These are phyloP conservation scores for Protomyctophum bolini DNA, from an alignment of 2,113 vertebrate genomes.

Conservation along the genomic window DNA sequence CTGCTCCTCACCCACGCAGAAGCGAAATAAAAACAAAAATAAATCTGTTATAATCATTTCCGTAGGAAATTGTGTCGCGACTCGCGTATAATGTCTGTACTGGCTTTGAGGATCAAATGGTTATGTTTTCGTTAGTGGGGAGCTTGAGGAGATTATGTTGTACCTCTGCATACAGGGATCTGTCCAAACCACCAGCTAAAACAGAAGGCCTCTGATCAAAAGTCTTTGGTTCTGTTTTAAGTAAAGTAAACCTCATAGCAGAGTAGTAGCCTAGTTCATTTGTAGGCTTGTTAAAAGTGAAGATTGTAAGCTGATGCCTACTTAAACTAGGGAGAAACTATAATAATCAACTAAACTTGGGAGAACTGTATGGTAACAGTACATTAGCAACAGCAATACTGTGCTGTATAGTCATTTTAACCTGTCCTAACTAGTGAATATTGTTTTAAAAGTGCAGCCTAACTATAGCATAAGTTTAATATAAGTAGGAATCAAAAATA, in stretches of 20 bases:
- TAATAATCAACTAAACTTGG: no score
- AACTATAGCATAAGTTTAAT: neutral
- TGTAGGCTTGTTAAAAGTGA: slow-evolving; percentile 37
- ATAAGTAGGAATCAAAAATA: neutral
- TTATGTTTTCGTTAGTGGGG: slow-evolving; percentile 17
- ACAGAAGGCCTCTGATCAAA: slow-evolving; percentile 71
- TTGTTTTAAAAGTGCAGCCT: neutral
- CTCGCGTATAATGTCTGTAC: slow-evolving; percentile 35
- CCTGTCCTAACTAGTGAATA: slow-evolving; percentile 24
- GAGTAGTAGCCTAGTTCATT: slow-evolving; percentile 42
- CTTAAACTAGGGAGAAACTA: slow-evolving; percentile 1
- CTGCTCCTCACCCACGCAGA: slow-evolving; percentile 21
- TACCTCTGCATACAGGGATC: slow-evolving; percentile 32
- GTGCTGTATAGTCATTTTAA: slow-evolving; percentile 6
- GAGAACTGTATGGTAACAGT: neutral
- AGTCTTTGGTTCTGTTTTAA: slow-evolving; percentile 74
- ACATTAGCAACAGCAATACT: neutral
- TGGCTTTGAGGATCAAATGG: slow-evolving; percentile 21
- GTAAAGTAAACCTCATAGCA: slow-evolving; percentile 50
- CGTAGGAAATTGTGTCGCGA: slow-evolving; percentile 64
- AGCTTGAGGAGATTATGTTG: neutral
- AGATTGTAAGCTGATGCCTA: slow-evolving; percentile 1
- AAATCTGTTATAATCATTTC: slow-evolving; percentile 59
- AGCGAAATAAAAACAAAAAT: slow-evolving; percentile 16
- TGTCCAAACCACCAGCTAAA: slow-evolving; percentile 22